Evolutionary conservation across 2,113 vertebrate species (phyloP).

Genomic region (Hippoglossus stenolepis): DNA sequence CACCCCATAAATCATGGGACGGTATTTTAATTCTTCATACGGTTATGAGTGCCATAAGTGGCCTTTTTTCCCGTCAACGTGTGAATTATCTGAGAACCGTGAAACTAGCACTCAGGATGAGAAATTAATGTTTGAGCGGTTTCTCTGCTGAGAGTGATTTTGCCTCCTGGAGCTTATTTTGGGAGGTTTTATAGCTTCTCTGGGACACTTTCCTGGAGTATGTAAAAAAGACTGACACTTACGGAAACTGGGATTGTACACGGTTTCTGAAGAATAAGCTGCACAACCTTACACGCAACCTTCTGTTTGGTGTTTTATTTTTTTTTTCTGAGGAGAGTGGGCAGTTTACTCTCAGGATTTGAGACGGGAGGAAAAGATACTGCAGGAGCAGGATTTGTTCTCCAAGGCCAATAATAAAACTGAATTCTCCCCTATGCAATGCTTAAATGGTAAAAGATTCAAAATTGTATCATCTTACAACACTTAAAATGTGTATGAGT

Average conservation of each 20-base stretch:
- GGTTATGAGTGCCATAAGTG: constrained; percentile 33
- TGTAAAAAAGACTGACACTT: constrained; percentile 28
- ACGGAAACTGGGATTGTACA: constrained; percentile 12
- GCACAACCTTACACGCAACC: constrained; percentile 35
- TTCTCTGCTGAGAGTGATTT: constrained; percentile 49
- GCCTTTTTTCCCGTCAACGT: constrained; percentile 6
- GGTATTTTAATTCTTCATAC: constrained; percentile 42
- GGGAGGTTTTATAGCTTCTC: constrained; percentile 35
- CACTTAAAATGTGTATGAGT: too few relatives aligned
- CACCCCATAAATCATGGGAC: constrained; percentile 34
- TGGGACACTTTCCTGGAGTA: constrained; percentile 42
- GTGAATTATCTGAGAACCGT: too few relatives aligned
- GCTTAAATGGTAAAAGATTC: not conserved
- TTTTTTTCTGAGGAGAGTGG: not conserved
- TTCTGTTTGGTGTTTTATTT: constrained; percentile 4
- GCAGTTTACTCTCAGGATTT: constrained; percentile 33
- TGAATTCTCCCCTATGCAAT: not conserved
- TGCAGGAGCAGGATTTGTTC: constrained; percentile 11
- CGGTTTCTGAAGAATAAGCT: constrained; percentile 24
- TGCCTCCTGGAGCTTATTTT: constrained; percentile 47
- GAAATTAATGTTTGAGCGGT: constrained; percentile 50
- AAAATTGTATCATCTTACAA: too few relatives aligned
- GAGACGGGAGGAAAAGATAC: not conserved
- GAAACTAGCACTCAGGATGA: too few relatives aligned
- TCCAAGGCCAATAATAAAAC: constrained; percentile 3